Conservation (phyloP, 2,113 vertebrate species). For the Peromyscus leucopus region DNA sequence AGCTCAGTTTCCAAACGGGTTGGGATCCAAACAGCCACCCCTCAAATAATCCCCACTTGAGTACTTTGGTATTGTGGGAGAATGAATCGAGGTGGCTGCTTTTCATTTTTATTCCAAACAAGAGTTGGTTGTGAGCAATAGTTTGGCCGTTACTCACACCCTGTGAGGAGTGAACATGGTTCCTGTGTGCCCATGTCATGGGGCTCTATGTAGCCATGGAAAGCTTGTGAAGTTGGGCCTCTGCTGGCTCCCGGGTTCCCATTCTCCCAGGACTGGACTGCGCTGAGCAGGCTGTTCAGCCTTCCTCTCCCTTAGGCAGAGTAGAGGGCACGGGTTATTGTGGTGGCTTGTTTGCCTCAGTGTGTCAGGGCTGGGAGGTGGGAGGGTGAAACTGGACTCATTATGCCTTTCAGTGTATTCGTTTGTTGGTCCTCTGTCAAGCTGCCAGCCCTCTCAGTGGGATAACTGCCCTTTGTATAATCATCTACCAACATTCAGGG, state of each 20-base stretch:
- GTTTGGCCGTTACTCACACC: not conserved
- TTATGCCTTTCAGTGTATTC: conserved; percentile 77
- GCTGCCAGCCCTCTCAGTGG: conserved; percentile 65
- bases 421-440: conserved; percentile 71
- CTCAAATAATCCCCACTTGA: not conserved
- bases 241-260: not conserved
- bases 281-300: not conserved
- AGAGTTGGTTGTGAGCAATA: not conserved
- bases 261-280: not conserved
- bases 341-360: conserved; percentile 50
- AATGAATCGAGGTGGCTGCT: not conserved
- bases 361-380: conserved; percentile 23
- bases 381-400: conserved; percentile 63
- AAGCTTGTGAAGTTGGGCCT: not conserved
- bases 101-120: not conserved
- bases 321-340: not conserved
- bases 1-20: not conserved
- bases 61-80: not conserved
- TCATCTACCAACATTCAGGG: conserved; percentile 65
- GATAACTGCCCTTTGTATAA: conserved; percentile 70
- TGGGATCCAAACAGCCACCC: not conserved
- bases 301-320: not conserved
- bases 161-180: not conserved
- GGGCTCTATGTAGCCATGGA: not conserved
- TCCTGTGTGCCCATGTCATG: rapidly evolving